Conservation (phyloP, 2,888 invertebrate species). For the Patella pellucida region DNA sequence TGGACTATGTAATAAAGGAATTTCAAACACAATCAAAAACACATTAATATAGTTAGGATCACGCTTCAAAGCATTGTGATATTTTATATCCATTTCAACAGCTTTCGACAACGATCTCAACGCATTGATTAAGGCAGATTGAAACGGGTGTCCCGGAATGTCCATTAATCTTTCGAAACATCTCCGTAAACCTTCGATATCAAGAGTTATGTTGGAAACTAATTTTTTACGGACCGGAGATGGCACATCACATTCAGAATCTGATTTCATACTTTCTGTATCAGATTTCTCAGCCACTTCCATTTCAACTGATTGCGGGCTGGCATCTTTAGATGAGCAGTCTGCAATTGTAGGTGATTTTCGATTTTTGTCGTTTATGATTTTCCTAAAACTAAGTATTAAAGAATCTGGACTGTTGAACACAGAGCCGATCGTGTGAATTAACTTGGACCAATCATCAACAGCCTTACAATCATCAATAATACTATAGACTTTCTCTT, state of each 20-base stretch:
- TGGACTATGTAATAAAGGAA: slow-evolving; percentile 76
- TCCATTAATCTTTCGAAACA: slow-evolving; percentile 77
- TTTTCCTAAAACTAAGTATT: slow-evolving; percentile 80
- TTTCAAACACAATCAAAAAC: slow-evolving; percentile 83
- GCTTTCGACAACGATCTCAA: slow-evolving; percentile 81
- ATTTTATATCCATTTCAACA: slow-evolving; percentile 80
- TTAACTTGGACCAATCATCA: slow-evolving; percentile 80
- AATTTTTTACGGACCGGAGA: background rate
- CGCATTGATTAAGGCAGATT: slow-evolving; percentile 82
- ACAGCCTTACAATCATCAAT: slow-evolving; percentile 82
- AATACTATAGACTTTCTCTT: slow-evolving; percentile 81
- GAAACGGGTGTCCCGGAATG: slow-evolving; percentile 73
- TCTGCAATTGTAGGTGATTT: background rate
- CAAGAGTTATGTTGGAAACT: slow-evolving; percentile 47
- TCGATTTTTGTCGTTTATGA: slow-evolving; percentile 19
- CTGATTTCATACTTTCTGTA: background rate
- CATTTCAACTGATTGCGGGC: background rate
- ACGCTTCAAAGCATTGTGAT: slow-evolving; percentile 71
- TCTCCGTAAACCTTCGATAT: slow-evolving; percentile 77
- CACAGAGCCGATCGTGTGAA: slow-evolving; percentile 83
- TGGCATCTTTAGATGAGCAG: background rate
- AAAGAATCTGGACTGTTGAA: slow-evolving; percentile 81
- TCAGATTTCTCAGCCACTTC: background rate
- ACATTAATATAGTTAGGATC: slow-evolving; percentile 75
- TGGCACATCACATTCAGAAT: background rate